Base-by-base conservation (phyloP, 1,140 invertebrate species). In the Chlorops oryzae region DNA sequence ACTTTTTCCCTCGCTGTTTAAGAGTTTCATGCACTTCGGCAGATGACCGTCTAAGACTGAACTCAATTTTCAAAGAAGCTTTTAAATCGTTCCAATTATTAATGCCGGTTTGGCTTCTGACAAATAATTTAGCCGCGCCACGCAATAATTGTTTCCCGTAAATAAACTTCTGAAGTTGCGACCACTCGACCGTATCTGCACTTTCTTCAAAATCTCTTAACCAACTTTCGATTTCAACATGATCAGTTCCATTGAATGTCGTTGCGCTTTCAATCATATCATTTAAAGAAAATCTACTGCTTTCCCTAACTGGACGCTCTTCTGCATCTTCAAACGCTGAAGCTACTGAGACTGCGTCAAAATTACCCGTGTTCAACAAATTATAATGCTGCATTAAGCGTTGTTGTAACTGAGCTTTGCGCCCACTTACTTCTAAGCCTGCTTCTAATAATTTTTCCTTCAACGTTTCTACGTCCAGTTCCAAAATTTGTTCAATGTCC, bases 201-300 rank as follows among this genome's bases (percentile, higher is more conserved):
- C 20, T 23, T 7, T 46, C 50, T 46, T 51, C 50, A 12, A 24
- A 51, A 28, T 51, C 35, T 7, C 21, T 23, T 39, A 51, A 18
- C 50, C 41, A 51, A 4, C 24, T 32, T 51, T 51, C 42, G 23
- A 51, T 18, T 39, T 32, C 17, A 34, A 51, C 38, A 27, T 23
- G 27, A 7, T 51, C 24, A 20, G 7, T 51, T 7, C 35, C 50
- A 24, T 45, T 37, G 22, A 35, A 46, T 25, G 18, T n/a, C n/a
- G n/a, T n/a, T n/a, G n/a, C n/a, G n/a, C n/a, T n/a, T n/a, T n/a
- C n/a, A n/a, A n/a, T n/a, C n/a, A n/a, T n/a, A n/a, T n/a, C n/a
- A n/a, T n/a, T n/a, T n/a, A n/a, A n/a, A n/a, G n/a, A n/a, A n/a
- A n/a, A n/a, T n/a, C n/a, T n/a, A n/a, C n/a, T n/a, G n/a, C n/a